These are phyloP conservation scores for Drosophila tani DNA, from an alignment of 1,140 invertebrate genomes.

Conservation along the genomic window DNA sequence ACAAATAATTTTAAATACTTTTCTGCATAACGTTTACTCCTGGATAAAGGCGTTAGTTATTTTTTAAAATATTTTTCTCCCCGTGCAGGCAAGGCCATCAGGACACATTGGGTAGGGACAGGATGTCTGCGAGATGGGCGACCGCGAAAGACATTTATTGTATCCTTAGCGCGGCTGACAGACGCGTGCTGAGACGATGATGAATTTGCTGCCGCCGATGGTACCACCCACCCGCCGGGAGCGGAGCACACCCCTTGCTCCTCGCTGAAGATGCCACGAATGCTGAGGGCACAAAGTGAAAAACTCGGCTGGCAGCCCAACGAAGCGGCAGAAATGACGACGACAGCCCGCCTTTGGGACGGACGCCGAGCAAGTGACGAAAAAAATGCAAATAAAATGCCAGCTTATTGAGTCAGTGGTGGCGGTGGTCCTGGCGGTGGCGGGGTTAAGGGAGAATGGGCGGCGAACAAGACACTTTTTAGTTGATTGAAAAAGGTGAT, in stretches of 20 bases:
- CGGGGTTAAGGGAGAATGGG: constrained; percentile 5
- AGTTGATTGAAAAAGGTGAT: constrained; percentile 81
- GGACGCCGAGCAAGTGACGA: constrained; percentile 61
- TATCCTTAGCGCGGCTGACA: constrained; percentile 80
- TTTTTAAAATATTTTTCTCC: not conserved
- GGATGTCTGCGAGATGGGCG: constrained; percentile 38
- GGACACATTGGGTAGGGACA: constrained; percentile 31
- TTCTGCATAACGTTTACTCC: too few relatives aligned
- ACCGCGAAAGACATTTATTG: constrained; percentile 82
- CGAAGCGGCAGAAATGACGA: constrained; percentile 62
- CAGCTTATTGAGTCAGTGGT: constrained; percentile 73
- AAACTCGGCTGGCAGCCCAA: constrained; percentile 36
- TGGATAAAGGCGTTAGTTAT: not conserved
- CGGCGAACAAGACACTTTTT: constrained; percentile 61
- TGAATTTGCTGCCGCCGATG: constrained; percentile 68
- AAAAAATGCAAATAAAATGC: constrained; percentile 82
- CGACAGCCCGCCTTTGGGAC: constrained; percentile 50
- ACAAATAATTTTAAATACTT: too few relatives aligned
- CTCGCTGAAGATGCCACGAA: constrained; percentile 14
- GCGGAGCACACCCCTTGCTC: not conserved
- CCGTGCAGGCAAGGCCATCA: constrained; percentile 27
- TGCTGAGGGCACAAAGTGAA: constrained; percentile 59
- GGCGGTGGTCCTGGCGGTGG: constrained; percentile 1
- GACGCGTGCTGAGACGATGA: constrained; percentile 81
- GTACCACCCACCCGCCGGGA: constrained; percentile 7